A percentile compares a stretch with the other conserved stretches of the same genome.
phyloP scores from a whole-genome alignment of 2,797 vertebrate species.

The Melanotaenia parkinsoni region DNA sequence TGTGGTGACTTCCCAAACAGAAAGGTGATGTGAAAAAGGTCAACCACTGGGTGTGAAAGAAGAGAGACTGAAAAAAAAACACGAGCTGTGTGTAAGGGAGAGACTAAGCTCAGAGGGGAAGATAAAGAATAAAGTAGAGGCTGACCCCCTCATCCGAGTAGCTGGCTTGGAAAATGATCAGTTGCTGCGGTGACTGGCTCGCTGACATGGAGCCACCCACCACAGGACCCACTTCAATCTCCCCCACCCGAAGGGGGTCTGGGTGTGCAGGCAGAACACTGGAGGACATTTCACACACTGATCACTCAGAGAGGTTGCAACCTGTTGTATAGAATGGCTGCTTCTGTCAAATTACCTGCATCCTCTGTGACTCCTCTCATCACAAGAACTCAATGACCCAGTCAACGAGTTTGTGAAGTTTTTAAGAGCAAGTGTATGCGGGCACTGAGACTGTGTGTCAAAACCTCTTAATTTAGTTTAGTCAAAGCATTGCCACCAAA shows the following conservation, averaged over 20 bases:
- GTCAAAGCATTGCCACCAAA: constrained; percentile 2
- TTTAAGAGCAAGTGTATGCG: not conserved
- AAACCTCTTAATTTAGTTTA: constrained; percentile 11
- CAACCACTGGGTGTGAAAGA: constrained; percentile 35
- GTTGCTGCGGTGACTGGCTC: constrained; percentile 53
- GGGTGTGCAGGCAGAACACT: constrained; percentile 4
- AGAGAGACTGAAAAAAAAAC: constrained; percentile 19
- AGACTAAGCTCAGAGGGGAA: constrained; percentile 20
- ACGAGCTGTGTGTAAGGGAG: constrained; percentile 21
- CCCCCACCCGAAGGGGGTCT: constrained; percentile 11
- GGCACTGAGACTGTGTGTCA: not conserved
- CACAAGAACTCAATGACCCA: constrained; percentile 11
- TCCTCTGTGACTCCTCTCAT: constrained; percentile 27
- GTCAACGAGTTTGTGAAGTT: constrained; percentile 28
- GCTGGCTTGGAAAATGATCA: constrained; percentile 60
- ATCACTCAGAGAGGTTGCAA: constrained; percentile 45
- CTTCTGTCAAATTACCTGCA: constrained; percentile 56
- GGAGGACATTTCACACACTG: constrained; percentile 49
- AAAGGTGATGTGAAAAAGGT: constrained; percentile 47
- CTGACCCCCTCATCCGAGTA: constrained; percentile 56
- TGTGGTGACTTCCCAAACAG: constrained; percentile 36
- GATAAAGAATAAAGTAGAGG: constrained; percentile 47
- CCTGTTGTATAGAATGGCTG: constrained; percentile 53
- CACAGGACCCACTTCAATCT: constrained; percentile 53
- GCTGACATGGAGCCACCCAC: constrained; percentile 39